phyloP scores from a whole-genome alignment of 2,888 invertebrate genomes.

The Zygogramma bicolorata region DNA sequence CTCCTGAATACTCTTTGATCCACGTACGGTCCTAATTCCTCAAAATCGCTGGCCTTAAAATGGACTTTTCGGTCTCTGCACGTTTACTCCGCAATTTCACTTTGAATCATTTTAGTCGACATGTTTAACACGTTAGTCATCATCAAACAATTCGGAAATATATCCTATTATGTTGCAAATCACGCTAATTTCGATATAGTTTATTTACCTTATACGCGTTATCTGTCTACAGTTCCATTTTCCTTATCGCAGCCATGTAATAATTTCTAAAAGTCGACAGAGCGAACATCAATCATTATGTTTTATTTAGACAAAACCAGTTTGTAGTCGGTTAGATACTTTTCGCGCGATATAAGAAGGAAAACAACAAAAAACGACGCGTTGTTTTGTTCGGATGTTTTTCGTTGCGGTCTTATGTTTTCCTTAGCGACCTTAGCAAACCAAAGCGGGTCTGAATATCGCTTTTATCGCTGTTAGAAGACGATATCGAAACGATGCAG shows the following conservation, averaged over 20 bases:
- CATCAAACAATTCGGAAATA: neutral
- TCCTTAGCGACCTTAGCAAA: neutral
- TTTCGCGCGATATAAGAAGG: neutral
- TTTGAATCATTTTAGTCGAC: too few relatives aligned
- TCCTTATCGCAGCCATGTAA: conserved; percentile 2
- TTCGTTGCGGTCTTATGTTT: neutral
- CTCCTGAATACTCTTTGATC: too few relatives aligned
- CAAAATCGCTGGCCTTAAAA: too few relatives aligned
- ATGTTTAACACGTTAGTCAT: neutral
- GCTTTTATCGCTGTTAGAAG: neutral
- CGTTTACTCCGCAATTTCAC: too few relatives aligned
- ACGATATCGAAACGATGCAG: neutral
- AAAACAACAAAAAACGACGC: neutral
- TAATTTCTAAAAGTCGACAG: neutral
- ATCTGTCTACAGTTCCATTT: conserved; percentile 4
- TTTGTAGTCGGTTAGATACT: neutral
- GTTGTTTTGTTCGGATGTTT: neutral
- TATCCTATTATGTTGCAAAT: neutral
- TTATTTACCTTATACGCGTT: neutral
- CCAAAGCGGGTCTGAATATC: neutral
- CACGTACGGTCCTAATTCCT: too few relatives aligned
- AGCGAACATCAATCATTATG: neutral
- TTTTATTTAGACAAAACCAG: conserved; percentile 1
- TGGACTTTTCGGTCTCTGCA: too few relatives aligned
- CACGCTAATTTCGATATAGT: conserved; percentile 1